Base-by-base conservation (phyloP, 1,140 invertebrate species). In the Leucophenga varia region DNA sequence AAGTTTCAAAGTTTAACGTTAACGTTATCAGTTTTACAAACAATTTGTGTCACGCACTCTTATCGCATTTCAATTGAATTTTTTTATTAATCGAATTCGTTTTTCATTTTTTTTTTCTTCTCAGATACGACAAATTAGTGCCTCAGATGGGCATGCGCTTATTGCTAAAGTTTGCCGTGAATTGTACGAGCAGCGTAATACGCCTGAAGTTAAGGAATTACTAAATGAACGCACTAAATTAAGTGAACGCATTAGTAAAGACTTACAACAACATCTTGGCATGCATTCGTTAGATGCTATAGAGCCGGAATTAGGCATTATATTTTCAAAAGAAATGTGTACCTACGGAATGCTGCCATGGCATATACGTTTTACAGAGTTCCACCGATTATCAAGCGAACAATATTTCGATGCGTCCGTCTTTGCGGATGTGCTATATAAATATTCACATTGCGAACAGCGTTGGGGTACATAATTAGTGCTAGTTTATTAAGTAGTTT, bases 321-420 rank as follows among this genome's bases (percentile, higher is more conserved):
- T 74, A 1, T 74, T 74, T 21, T 51, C 56, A 9, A 25, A 50
- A 3, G 51, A 56, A 25, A 60, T 61, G 1, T 73, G 70, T 46
- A 73, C 52, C 3, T 74, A 54, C 41, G 71, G 71, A 3, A 34
- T 72, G 38, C 43, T 74, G 43, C 71, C 71, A 1, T 74, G 71
- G 71, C 71, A 74, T 37, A 54, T 57, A 12, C 54, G 71, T 34
- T 74, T 74, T 43, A 70, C 71, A 19, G 71, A 74, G 51, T 73
- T 74, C 44, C 59, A 74, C 16, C 61, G 49, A 34, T 56, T 72
- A 37, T 49, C 44, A 35, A 71, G 52, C 25, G 61, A 57, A 2
- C 22, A 53, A 7, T 57, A 53, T 47, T 69, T 74, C 39, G 46
- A 61, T 28, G 70, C 44, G 19, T 30, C 54, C 16, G 36, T 49